Conservation (phyloP, 1,140 invertebrate genomes). For the Ruditapes philippinarum region DNA sequence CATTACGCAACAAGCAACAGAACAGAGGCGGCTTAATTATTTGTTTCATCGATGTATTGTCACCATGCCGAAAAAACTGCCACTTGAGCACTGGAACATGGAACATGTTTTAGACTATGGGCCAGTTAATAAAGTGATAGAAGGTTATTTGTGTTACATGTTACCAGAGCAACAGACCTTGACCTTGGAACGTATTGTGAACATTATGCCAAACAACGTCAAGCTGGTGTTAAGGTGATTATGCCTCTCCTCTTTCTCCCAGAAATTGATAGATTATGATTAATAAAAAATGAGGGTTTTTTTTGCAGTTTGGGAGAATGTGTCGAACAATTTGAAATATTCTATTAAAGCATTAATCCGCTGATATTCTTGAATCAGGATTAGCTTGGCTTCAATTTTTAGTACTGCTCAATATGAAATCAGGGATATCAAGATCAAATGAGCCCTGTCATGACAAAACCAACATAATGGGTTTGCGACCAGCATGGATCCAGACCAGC, state of each 20-base stretch:
- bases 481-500: no score
- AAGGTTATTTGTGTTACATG: slow-evolving; percentile 12
- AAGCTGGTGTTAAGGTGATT: slow-evolving; percentile 41
- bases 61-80: slow-evolving; percentile 26
- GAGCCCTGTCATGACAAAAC: no score
- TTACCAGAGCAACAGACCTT: slow-evolving; percentile 40
- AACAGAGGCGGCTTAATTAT: slow-evolving; percentile 15
- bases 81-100: slow-evolving; percentile 10
- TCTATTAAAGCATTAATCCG: not conserved
- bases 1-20: not conserved
- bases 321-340: no score
- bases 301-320: no score
- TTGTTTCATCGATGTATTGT: slow-evolving; percentile 50
- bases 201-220: slow-evolving; percentile 54
- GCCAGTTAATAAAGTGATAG: slow-evolving; percentile 22
- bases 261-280: no score
- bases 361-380: not conserved
- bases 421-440: no score
- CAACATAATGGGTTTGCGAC: no score
- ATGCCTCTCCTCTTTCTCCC: no score
- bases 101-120: slow-evolving; percentile 27
- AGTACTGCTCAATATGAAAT: no score
- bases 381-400: no score
- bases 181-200: slow-evolving; percentile 21
- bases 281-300: no score